phyloP scores from a whole-genome alignment of 2,113 vertebrate genomes.

The Rutilus rutilus region DNA sequence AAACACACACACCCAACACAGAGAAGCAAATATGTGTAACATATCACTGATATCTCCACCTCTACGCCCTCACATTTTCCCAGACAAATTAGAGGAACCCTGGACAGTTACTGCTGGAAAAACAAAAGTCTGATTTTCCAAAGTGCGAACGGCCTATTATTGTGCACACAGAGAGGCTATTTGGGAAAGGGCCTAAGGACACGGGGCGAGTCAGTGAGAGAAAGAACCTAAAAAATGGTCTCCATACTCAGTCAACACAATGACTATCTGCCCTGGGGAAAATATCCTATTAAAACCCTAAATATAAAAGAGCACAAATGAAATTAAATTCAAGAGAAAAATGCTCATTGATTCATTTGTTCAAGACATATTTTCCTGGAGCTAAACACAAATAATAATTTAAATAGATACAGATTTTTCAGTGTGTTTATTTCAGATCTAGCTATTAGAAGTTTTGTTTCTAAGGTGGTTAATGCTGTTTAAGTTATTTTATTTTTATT shows the following conservation, averaged over 20 bases:
- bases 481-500: too few relatives aligned
- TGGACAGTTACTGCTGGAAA: conserved; percentile 75
- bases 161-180: conserved; percentile 82
- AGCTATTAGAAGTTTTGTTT: background rate
- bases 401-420: conserved; percentile 11
- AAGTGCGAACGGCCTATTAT: conserved; percentile 86
- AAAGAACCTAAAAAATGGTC: conserved; percentile 77
- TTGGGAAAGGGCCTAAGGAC: conserved; percentile 81
- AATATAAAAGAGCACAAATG: conserved; percentile 40
- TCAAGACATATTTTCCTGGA: background rate
- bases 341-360: conserved; percentile 12
- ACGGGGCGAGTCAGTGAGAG: conserved; percentile 61
- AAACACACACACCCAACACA: conserved; percentile 32
- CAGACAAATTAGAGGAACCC: conserved; percentile 85
- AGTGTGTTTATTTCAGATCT: background rate
- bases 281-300: conserved; percentile 71
- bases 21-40: conserved; percentile 41
- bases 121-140: conserved; percentile 82
- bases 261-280: conserved; percentile 72
- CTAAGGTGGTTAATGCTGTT: too few relatives aligned
- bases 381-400: background rate
- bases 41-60: conserved; percentile 47
- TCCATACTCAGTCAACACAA: conserved; percentile 73
- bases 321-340: conserved; percentile 32
- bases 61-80: conserved; percentile 67